Percentiles rank a stretch among this genome's conserved stretches.
Evolutionary conservation across 2,113 vertebrate genomes (phyloP).

Genomic region (Passer domesticus): DNA sequence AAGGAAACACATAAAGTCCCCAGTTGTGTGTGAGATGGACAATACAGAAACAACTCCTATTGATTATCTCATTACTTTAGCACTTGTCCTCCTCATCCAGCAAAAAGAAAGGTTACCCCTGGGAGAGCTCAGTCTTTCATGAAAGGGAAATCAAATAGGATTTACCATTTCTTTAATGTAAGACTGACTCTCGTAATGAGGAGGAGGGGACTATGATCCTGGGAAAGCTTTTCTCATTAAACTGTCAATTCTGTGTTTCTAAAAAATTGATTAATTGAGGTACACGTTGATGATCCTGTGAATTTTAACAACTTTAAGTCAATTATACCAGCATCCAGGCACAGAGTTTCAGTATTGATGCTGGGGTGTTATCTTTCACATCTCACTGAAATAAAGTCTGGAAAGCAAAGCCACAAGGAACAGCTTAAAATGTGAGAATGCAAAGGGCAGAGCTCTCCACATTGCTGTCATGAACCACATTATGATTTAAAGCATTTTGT

Average conservation of each 20-base stretch:
- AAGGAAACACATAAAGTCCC: background rate
- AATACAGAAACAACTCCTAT: background rate
- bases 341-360: background rate
- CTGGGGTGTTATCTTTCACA: background rate
- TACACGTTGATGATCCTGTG: background rate
- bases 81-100: background rate
- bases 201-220: slow-evolving; percentile 31
- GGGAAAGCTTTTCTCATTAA: slow-evolving; percentile 57
- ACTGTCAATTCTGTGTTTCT: slow-evolving; percentile 20
- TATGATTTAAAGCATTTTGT: background rate
- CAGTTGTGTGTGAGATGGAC: accelerated
- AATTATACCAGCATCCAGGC: background rate
- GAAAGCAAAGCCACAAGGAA: background rate
- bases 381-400: background rate
- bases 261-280: slow-evolving; percentile 33
- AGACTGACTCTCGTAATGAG: background rate
- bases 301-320: slow-evolving; percentile 53
- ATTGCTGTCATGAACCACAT: background rate
- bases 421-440: background rate
- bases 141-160: slow-evolving; percentile 20
- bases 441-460: background rate
- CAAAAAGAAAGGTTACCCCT: background rate
- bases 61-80: background rate
- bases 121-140: slow-evolving; percentile 9
- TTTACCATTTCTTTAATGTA: slow-evolving; percentile 35